Conservation (phyloP, 2,888 invertebrate species). For the Drosophila limbata region DNA sequence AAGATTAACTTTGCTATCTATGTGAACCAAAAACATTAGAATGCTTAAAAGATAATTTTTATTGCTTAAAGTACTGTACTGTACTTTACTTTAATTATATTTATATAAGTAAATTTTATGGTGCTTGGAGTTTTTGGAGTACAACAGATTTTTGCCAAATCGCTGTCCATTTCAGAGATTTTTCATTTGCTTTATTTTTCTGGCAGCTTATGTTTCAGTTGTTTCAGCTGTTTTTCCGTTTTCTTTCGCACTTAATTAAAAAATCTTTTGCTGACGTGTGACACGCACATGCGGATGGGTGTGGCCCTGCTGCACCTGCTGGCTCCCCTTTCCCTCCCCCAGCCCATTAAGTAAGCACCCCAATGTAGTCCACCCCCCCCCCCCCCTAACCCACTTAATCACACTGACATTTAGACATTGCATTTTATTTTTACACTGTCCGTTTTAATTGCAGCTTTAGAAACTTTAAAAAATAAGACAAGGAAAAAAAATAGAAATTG, state of each 20-base stretch:
- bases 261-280: constrained; percentile 60
- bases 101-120: neutral
- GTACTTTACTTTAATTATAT: neutral
- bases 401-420: constrained; percentile 22
- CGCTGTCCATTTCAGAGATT: neutral
- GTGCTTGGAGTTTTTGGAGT: neutral
- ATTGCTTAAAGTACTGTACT: too few relatives aligned
- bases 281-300: constrained; percentile 54
- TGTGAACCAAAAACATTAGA: too few relatives aligned
- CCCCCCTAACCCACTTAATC: neutral
- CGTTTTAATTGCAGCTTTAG: constrained; percentile 30
- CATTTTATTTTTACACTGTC: constrained; percentile 21
- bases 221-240: constrained; percentile 32
- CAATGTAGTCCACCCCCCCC: neutral
- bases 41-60: too few relatives aligned
- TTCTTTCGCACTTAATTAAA: constrained; percentile 71
- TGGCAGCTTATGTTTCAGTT: neutral
- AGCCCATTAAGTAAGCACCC: neutral
- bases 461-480: constrained; percentile 15
- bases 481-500: neutral
- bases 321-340: neutral
- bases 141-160: constrained; percentile 1
- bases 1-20: too few relatives aligned
- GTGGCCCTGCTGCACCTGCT: constrained; percentile 9
- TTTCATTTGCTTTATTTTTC: constrained; percentile 2